A percentile compares a stretch with the other conserved stretches of the same genome.
phyloP scores from a whole-genome alignment of 2,113 vertebrate genomes.

The Holacanthus passer region DNA sequence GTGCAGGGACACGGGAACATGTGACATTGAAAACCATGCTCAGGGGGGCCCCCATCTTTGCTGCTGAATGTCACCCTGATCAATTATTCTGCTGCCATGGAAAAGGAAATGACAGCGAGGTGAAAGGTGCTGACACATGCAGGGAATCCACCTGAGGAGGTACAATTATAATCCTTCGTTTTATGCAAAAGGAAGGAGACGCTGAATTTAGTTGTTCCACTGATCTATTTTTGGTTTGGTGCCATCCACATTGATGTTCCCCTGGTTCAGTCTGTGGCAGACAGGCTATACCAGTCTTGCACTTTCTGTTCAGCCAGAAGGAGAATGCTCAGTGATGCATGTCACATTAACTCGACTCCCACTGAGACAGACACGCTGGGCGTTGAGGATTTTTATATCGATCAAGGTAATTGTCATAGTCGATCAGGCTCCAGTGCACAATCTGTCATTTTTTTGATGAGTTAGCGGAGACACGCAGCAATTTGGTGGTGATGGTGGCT shows the following conservation, averaged over 20 bases:
- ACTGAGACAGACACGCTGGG: constrained; percentile 35
- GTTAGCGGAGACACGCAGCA: not conserved
- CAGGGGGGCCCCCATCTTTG: constrained; percentile 2
- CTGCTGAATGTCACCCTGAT: constrained; percentile 29
- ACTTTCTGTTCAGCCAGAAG: constrained; percentile 58
- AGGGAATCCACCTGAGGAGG: constrained; percentile 13
- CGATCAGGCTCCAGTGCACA: constrained; percentile 50
- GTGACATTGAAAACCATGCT: constrained; percentile 30
- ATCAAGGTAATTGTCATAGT: constrained; percentile 70
- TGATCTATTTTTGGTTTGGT: constrained; percentile 66
- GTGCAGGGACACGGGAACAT: not conserved
- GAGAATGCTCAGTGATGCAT: constrained; percentile 58
- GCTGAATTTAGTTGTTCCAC: constrained; percentile 51
- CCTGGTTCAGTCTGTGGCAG: constrained; percentile 43
- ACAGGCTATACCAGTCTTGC: constrained; percentile 27
- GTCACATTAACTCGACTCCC: constrained; percentile 55
- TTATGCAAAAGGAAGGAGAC: constrained; percentile 18
- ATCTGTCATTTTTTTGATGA: constrained; percentile 59
- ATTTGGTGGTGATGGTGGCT: constrained; percentile 9
- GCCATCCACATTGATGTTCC: constrained; percentile 65
- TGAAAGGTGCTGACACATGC: constrained; percentile 29
- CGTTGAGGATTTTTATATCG: constrained; percentile 47
- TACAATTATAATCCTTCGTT: not conserved
- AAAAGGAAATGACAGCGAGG: constrained; percentile 15
- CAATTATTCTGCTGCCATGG: constrained; percentile 14